These are phyloP conservation scores for Cairina moschata DNA, from an alignment of 2,113 vertebrate genomes.

Conservation along the genomic window DNA sequence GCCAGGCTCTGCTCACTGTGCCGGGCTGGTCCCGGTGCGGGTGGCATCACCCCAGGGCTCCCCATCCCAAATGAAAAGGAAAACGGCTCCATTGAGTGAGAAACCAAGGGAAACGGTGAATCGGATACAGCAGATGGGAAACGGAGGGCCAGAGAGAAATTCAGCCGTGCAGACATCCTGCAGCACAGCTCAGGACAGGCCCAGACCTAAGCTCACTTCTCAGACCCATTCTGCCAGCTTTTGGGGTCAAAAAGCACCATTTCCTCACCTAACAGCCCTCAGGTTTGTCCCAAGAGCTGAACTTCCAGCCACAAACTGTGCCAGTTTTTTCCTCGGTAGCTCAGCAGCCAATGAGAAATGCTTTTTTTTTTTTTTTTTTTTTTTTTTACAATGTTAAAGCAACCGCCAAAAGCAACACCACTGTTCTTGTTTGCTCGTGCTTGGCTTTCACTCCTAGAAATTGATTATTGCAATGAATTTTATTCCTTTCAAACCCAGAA, in stretches of 20 bases:
- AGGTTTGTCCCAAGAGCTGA: rapidly evolving
- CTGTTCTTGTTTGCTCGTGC: not conserved
- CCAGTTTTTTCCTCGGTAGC: not conserved
- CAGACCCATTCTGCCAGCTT: rapidly evolving
- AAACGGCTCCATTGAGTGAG: rapidly evolving
- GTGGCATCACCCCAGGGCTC: not conserved
- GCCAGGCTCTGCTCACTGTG: not conserved
- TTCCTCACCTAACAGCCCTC: not conserved
- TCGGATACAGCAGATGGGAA: not conserved
- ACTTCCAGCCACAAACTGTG: not conserved
- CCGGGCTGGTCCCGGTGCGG: rapidly evolving
- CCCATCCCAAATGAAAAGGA: rapidly evolving
- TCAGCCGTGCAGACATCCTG: rapidly evolving
- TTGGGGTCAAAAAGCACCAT: rapidly evolving
- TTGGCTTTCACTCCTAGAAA: not conserved
- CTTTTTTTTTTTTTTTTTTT: too few species aligned
- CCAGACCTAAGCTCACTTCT: not conserved
- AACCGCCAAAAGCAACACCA: not conserved
- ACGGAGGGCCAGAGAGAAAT: rapidly evolving
- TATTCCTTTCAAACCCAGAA: not conserved
- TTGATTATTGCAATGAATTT: not conserved
- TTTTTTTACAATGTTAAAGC: not conserved
- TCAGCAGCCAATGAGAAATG: not conserved
- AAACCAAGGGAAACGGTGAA: rapidly evolving
- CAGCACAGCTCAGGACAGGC: not conserved